phyloP scores from a whole-genome alignment of 2,888 invertebrate species.

The Eutolmus rufibarbis region DNA sequence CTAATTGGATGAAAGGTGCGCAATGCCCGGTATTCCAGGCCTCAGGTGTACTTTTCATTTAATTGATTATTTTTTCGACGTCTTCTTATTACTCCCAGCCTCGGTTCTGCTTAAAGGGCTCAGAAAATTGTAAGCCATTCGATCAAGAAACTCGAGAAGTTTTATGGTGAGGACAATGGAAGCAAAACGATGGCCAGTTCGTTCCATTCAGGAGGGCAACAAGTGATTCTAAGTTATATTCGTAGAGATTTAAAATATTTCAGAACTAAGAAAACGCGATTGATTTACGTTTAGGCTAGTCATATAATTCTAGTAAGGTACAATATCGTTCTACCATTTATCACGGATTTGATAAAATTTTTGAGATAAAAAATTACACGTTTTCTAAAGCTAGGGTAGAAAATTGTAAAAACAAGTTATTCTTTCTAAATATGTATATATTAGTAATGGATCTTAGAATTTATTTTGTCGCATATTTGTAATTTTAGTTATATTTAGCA shows the following conservation, averaged over 20 bases:
- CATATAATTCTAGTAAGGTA: not conserved
- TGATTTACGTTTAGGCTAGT: not conserved
- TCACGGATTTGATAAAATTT: too few species aligned
- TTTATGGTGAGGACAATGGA: not conserved
- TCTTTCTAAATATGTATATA: too few species aligned
- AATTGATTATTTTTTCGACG: not conserved
- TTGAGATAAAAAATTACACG: too few species aligned
- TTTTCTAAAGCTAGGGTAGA: too few species aligned
- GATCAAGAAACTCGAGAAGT: not conserved
- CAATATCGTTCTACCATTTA: too few species aligned
- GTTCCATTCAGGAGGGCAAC: not conserved
- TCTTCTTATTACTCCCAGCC: not conserved
- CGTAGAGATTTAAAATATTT: not conserved
- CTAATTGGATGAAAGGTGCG: conserved; percentile 6
- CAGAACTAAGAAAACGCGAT: not conserved
- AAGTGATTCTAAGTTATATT: not conserved
- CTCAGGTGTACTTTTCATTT: not conserved
- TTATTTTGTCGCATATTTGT: too few species aligned
- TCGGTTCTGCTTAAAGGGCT: not conserved
- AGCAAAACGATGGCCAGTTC: not conserved
- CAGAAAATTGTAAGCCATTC: not conserved
- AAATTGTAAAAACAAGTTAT: too few species aligned
- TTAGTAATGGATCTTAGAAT: too few species aligned
- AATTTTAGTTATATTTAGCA: too few species aligned
- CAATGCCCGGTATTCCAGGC: not conserved